A percentile compares a stretch with the other conserved stretches of the same genome.
Evolutionary conservation across 2,797 vertebrate species (phyloP).

Genomic region (Ibycter americanus): DNA sequence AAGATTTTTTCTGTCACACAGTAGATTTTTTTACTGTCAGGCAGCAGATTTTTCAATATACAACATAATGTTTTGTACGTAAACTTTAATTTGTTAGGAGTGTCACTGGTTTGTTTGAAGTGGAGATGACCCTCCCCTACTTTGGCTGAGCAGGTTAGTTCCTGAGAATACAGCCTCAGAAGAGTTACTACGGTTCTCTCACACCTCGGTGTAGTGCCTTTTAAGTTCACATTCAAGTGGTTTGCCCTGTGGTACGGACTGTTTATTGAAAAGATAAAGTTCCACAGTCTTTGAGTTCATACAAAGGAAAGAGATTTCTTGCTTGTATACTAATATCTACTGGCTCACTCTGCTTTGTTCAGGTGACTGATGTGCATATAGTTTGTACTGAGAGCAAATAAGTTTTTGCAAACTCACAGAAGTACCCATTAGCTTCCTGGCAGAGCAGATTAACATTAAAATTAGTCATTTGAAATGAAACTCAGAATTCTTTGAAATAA

Average conservation of each 20-base stretch:
- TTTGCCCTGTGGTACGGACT: not conserved
- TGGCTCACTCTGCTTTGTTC: not conserved
- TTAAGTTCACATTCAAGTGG: not conserved
- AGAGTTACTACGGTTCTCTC: not conserved
- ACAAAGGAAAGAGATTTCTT: not conserved
- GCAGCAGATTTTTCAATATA: not conserved
- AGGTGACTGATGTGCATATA: accelerated
- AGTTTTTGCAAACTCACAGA: not conserved
- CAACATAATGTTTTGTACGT: not conserved
- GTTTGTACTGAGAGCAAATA: not conserved
- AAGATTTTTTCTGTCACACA: not conserved
- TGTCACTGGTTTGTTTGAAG: not conserved
- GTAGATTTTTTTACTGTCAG: not conserved
- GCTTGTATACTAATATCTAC: not conserved
- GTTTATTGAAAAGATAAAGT: not conserved
- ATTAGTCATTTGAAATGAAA: not conserved
- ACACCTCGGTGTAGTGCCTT: not conserved
- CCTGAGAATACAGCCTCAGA: not conserved
- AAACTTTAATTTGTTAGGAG: not conserved
- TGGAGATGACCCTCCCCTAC: not conserved
- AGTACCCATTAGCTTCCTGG: not conserved
- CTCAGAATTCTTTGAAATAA: not conserved
- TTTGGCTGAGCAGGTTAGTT: not conserved
- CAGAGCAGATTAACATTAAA: not conserved
- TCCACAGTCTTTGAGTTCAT: not conserved